These are phyloP conservation scores for Apolygus lucorum DNA, from an alignment of 1,140 invertebrate species.

Conservation along the genomic window DNA sequence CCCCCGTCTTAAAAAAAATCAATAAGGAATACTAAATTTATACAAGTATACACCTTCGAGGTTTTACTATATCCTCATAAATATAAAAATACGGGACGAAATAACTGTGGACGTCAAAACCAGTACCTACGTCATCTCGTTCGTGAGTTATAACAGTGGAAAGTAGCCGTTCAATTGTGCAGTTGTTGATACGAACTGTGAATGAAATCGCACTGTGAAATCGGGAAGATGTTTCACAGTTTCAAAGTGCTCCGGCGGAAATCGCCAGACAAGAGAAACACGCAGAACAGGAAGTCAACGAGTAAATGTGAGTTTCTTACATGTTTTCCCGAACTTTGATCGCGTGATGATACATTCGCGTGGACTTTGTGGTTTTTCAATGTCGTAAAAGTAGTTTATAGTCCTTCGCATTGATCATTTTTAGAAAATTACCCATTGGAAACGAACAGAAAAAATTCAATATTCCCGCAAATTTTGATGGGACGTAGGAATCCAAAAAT, in stretches of 20 bases:
- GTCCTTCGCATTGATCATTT: too few relatives aligned
- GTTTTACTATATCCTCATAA: not conserved
- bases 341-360: too few relatives aligned
- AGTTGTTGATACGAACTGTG: not conserved
- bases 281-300: constrained; percentile 2
- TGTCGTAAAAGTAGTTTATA: too few relatives aligned
- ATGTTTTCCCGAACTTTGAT: too few relatives aligned
- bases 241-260: not conserved
- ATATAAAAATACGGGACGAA: not conserved
- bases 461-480: too few relatives aligned
- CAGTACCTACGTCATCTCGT: not conserved
- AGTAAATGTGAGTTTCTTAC: constrained; percentile 8
- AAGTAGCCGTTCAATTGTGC: not conserved
- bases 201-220: not conserved
- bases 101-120: not conserved
- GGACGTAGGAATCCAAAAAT: too few relatives aligned
- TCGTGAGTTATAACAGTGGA: not conserved
- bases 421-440: too few relatives aligned
- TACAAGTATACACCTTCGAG: too few relatives aligned
- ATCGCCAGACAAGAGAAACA: not conserved
- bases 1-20: not conserved
- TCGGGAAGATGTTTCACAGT: not conserved
- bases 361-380: too few relatives aligned
- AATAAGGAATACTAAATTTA: too few relatives aligned
- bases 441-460: too few relatives aligned